Evolutionary conservation across 2,888 invertebrate species (phyloP).

Genomic region (Periphyllus acericola): DNA sequence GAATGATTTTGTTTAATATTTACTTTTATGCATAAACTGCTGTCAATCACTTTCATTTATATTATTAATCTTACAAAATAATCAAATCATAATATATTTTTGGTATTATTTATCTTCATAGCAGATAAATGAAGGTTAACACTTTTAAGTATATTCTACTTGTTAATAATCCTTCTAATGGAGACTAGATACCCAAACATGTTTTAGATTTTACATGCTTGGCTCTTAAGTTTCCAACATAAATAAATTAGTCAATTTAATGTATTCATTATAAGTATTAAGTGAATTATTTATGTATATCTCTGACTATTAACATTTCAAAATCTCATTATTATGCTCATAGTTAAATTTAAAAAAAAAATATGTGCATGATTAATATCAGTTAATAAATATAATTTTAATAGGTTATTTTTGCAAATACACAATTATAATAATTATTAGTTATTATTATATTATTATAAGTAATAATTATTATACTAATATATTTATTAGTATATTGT

Average conservation of each 20-base stretch:
- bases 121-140: background rate
- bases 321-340: background rate
- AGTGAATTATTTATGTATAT: constrained; percentile 17
- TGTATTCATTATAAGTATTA: background rate
- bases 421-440: background rate
- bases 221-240: constrained; percentile 54
- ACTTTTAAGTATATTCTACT: background rate
- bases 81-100: too few relatives aligned
- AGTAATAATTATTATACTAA: too few relatives aligned
- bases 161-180: background rate
- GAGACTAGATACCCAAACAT: constrained; percentile 57
- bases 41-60: too few relatives aligned
- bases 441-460: too few relatives aligned
- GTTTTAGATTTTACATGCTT: constrained; percentile 30
- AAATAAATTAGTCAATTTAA: constrained; percentile 25
- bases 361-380: background rate
- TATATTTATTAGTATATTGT: background rate
- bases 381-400: background rate
- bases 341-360: background rate
- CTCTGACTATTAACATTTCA: constrained; percentile 35
- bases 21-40: too few relatives aligned
- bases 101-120: too few relatives aligned
- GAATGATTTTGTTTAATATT: too few relatives aligned
- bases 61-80: too few relatives aligned
- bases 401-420: background rate